Conservation (phyloP, 1,140 invertebrate species). For the Solenopsis invicta region DNA sequence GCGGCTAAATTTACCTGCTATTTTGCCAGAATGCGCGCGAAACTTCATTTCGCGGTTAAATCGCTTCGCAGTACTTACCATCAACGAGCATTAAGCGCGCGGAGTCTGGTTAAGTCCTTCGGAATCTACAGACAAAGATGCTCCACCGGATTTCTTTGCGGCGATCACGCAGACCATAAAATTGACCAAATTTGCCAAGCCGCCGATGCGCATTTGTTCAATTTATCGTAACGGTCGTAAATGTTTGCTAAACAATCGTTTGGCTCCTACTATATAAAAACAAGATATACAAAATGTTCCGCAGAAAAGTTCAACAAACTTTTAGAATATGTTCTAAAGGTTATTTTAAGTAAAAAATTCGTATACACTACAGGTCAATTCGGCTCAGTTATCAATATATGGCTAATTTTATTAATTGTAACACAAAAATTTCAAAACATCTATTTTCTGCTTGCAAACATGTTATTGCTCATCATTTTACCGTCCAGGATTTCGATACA, state of each 20-base stretch:
- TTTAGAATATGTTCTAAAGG: too few relatives aligned
- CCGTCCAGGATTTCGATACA: too few relatives aligned
- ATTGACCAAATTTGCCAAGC: conserved; percentile 4
- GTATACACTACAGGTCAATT: too few relatives aligned
- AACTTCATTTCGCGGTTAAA: conserved; percentile 59
- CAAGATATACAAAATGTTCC: background rate
- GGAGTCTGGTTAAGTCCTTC: background rate
- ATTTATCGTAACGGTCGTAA: conserved; percentile 9
- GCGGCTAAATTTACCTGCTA: conserved; percentile 58
- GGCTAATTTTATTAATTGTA: too few relatives aligned
- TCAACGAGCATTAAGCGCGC: conserved; percentile 35
- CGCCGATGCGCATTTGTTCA: conserved; percentile 9
- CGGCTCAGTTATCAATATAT: too few relatives aligned
- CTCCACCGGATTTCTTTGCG: conserved; percentile 24
- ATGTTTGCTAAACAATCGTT: conserved; percentile 14
- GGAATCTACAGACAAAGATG: background rate
- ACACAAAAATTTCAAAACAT: too few relatives aligned
- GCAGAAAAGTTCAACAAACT: too few relatives aligned
- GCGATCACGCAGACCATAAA: conserved; percentile 11
- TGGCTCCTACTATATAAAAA: background rate
- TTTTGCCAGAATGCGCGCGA: background rate
- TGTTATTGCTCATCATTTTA: too few relatives aligned
- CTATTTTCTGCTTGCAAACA: too few relatives aligned
- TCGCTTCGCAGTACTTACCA: conserved; percentile 25
- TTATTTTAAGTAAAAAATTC: too few relatives aligned